Base-by-base conservation (phyloP, 1,140 invertebrate species). In the Pseudachorutes palmiensis region DNA sequence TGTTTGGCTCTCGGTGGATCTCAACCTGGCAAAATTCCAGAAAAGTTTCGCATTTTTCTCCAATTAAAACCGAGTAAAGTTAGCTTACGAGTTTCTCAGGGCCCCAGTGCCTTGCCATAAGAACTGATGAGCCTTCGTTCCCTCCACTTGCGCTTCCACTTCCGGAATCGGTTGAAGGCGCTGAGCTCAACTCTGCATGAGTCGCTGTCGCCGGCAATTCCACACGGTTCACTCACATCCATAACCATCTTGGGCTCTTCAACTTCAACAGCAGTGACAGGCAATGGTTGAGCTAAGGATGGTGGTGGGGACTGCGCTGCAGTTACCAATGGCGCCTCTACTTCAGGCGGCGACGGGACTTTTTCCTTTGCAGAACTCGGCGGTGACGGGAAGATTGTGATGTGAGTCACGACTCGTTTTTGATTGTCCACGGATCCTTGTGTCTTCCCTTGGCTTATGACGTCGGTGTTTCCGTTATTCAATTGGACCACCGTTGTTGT, bases 51-150 rank as follows among this genome's bases (percentile, higher is more conserved):
- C n/a, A n/a, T n/a, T n/a, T n/a, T n/a, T n/a, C n/a, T n/a, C n/a
- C 36, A 32, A 59, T 30, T 32, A 32, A 36, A 16, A 30, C 61
- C 55, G 5, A 75, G 64, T 22, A 58, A 45, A 45, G 19, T 45
- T 45, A 45, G 36, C 51, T 55, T 26, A 55, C 89, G 1, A 82
- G 81, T 67, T 91, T 82, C 33, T 90, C 86, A 0, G 89, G 85
- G 0, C 93, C 92, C 94, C 94, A 97, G 66, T 92, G 89, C 74
- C 91, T 91, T 12, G 86, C 85, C 66, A 83, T 79, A 22, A 82
- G 77, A 26, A 82, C 79, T 62, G 79, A 61, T 16, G 33, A 32
- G n/a, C 68, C 68, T 30, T 32, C 49, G n/a, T 31, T 24, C 14
- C 26, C 55, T 22, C 31, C 58, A 28, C 9, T 57, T 14, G 12